Evolutionary conservation across 1,140 invertebrate species (phyloP), one percentile per base, ranked within the genome.

Genomic region (Coboldia fuscipes): DNA sequence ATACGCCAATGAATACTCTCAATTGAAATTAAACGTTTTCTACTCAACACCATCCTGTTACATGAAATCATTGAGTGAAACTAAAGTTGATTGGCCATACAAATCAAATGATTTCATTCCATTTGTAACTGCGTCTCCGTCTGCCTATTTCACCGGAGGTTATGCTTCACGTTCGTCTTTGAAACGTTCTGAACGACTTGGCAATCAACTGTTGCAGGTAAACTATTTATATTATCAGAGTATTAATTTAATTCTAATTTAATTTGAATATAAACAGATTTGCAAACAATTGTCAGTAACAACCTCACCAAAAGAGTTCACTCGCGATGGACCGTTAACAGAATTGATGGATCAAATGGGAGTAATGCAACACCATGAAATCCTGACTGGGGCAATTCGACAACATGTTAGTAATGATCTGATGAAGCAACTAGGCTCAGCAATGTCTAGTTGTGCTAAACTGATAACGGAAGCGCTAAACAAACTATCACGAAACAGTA

Each of bases 31-130:
- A 1, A 78, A 83, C 43, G 47, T 84, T 7, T 66, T 92, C 33
- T 94, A 94, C 51, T 94, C 89, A 0, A 96, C 89, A 0, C 92
- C 92, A 0, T 75, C 81, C 0, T 97, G 92, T 50, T 97, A 97
- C 52, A 47, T 88, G 6, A 76, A 89, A 47, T 68, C 84, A 1
- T 47, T 93, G 1, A 66, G 85, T 40, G 65, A 78, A 41, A 55
- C 68, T 3, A 65, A 72, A 39, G 47, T 65, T 1, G 60, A 56
- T 0, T 72, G 78, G 58, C 61, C 77, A 0, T 68, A 62, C 0
- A 86, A 85, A 45, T 54, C 57, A 9, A 75, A 84, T 43, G 84
- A 89, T 43, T 94, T 93, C 60, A 89, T 92, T 45, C 90, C 92
- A 0, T 97, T 96, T 56, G 75, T 83, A 0, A 76, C 74, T 37